A percentile compares a stretch with the other conserved stretches of the same genome.
These are phyloP conservation scores for Dolichotis patagonum DNA, from an alignment of 2,113 vertebrate species.

Conservation along the genomic window DNA sequence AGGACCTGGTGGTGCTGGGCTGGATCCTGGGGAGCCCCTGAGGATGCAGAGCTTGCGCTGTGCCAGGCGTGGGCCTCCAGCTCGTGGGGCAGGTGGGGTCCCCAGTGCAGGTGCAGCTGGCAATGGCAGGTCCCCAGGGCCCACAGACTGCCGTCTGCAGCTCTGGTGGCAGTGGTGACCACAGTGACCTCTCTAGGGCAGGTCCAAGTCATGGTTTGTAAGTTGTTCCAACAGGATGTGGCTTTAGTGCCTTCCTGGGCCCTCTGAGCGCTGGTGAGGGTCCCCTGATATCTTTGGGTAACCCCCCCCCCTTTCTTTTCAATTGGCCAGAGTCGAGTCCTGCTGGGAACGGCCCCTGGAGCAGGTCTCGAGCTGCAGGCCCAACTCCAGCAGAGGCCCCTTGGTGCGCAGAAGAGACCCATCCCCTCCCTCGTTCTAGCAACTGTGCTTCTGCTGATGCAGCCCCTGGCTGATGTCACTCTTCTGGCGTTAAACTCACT, in stretches of 20 bases:
- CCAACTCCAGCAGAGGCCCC: no score
- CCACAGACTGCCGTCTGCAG: rapidly evolving
- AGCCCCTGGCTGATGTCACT: background rate
- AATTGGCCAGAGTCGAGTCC: background rate
- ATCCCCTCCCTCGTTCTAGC: background rate
- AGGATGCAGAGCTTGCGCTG: background rate
- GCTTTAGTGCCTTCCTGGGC: background rate
- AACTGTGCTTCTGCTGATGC: background rate
- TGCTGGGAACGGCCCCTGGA: background rate
- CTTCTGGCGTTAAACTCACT: background rate
- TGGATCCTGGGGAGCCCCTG: background rate
- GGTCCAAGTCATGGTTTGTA: background rate
- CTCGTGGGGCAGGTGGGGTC: background rate
- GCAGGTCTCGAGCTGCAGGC: background rate
- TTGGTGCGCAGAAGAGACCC: background rate
- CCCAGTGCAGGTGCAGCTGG: background rate
- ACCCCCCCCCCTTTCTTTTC: background rate
- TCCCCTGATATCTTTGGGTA: background rate
- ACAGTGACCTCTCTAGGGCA: background rate
- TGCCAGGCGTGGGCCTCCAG: background rate
- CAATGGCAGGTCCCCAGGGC: background rate
- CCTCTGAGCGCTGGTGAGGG: background rate
- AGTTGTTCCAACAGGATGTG: background rate
- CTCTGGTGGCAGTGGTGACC: background rate
- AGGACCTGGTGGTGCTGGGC: background rate